Evolutionary conservation across 2,113 vertebrate genomes (phyloP), one percentile per base, ranked within the genome.

Genomic region (Pterocles gutturalis): DNA sequence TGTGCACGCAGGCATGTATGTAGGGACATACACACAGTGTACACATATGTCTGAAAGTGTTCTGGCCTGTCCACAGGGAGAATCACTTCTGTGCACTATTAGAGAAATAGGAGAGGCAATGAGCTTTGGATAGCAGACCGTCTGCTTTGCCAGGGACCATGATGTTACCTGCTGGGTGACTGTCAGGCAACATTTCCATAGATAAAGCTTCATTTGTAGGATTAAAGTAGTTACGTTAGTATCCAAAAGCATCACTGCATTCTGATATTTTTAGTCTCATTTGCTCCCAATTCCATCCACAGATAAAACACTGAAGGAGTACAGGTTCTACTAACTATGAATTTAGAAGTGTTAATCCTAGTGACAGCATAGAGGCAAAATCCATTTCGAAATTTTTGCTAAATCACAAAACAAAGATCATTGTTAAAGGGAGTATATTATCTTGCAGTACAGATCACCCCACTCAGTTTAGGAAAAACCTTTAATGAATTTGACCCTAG

Each of bases 1-100:
- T 1, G 11, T 34, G 34, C 25, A 22, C 4, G 1, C 5, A 1
- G 2, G 2, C 19, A 6, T 26, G 8, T 21, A 25, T 9, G 15
- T 26, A 3, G 2, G 36, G 17, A 22, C 0, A 5, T 0, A 34
- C 22, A 62, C 36, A 54, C 6, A 8, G 26, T 10, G 12, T 10
- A 4, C 5, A 0, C 0, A 2, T 2, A 4, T 18, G 15, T 43
- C 7, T 21, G 34, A 45, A 77, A 31, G 24, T 6, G 12, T 13
- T 3, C 46, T 66, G 66, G 10, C 36, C 11, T 34, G 58, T 1
- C 77, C 12, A 5, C 8, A 4, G 5, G 25, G 36, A 69, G 19
- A 77, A 34, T 10, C 16, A 7, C 34, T 28, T 20, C 51, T 29
- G 15, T 17, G 15, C 60, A 46, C 8, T 22, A 48, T 3, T 2